Evolutionary conservation across 1,140 invertebrate genomes (phyloP), one percentile per base, ranked within the genome.

Genomic region (Saccostrea echinata): DNA sequence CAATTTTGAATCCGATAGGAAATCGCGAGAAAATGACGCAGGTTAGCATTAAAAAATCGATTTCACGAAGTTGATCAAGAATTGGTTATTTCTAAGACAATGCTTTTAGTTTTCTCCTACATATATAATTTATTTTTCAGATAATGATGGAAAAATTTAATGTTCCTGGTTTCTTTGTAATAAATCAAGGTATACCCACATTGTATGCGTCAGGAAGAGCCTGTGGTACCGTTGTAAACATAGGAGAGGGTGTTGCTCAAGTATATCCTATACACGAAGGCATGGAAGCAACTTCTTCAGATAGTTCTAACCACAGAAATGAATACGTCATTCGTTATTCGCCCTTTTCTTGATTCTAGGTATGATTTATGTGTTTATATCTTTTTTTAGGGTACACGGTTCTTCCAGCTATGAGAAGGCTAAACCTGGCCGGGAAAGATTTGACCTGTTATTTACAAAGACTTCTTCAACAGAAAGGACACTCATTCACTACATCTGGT

Each of bases 161-260:
- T 96, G 35, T 97, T 97, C 68, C 97, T 97, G 1, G 98, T 97
- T 88, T 98, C 97, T 98, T 98, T 93, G 97, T 98, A 2, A 97
- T 97, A 89, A 98, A 98, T 94, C 97, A 98, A 94, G 98, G 98
- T 90, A 98, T 98, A 71, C 96, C 98, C 82, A 98, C 98, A 27
- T 95, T 98, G 92, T 98, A 98, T 94, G 97, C 98, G 91, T 98
- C 97, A 94, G 98, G 98, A 96, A 97, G 98, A 96, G 98, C 97
- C 94, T 98, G 98, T 92, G 98, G 98, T 96, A 98, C 98, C 92
- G 97, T 98, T 8, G 95, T 98, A 88, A 98, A 98, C 76, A 97
- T 97, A 84, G 98, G 98, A 91, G 98, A 98, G 95, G 98, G 98
- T 96, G 98, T 98, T 57, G 97, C 97, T 24, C 98, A 98, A 96